Base-by-base conservation (phyloP, 2,113 vertebrate species). In the Petaurus breviceps region DNA sequence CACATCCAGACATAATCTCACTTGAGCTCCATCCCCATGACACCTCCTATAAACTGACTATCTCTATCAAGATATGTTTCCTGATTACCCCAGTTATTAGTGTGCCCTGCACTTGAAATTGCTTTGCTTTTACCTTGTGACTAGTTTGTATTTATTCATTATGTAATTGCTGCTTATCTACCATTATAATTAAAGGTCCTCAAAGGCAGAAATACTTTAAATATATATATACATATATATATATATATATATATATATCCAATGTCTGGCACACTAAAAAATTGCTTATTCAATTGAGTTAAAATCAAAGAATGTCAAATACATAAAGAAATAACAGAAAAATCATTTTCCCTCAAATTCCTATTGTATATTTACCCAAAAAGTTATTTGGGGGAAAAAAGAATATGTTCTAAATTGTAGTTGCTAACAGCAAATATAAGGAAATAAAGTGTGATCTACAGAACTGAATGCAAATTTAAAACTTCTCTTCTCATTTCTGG, bases 401-500 rank as follows among this genome's bases (percentile, higher is more conserved):
- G 92, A 97, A 93, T 94, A 77, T 53, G n/a, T 57, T 1, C 0
- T 96, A 92, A 97, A 97, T 93, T 93, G 92, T 96, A 97, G 96
- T 1, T 12, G 96, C 26, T 89, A 97, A 94, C 37, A 96, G 52
- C 24, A 93, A 97, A 96, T 50, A 97, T 89, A 96, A 95, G 54
- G 68, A 98, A 97, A 96, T 51, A 1, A 93, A 96, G 98, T 47
- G 12, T 91, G 54, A 89, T 94, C 93, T 90, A 93, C 31, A 94
- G 51, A 98, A n/a, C 94, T 95, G 43, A 57, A 43, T 46, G 95
- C 95, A 94, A 97, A 98, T 97, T 97, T 97, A 96, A 98, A 98
- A 94, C 31, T 57, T 97, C 57, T 97, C 31, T 57, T 97, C 57
- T 97, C 93, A 94, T 98, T 97, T 94, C 54, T n/a, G 46, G 53